A percentile compares a stretch with the other conserved stretches of the same genome.
These are phyloP conservation scores for Triops longicaudatus DNA, from an alignment of 1,140 invertebrate species.

Conservation along the genomic window DNA sequence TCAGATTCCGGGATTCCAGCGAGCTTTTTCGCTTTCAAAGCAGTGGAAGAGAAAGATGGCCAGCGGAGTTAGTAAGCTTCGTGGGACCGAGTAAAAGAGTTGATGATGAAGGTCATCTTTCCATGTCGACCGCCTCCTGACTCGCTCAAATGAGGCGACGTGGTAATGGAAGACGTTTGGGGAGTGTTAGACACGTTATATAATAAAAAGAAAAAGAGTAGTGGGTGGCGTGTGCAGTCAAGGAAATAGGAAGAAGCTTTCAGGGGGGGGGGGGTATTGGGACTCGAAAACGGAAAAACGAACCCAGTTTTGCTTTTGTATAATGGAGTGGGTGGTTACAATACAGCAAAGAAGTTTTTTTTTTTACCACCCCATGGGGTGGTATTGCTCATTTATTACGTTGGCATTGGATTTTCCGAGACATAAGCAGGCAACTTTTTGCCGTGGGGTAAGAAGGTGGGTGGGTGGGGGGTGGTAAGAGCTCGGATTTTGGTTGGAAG, in stretches of 20 bases:
- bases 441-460: no score
- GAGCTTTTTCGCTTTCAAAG: no score
- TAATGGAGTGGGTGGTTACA: neutral
- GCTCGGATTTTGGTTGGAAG: neutral
- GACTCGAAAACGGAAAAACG: neutral
- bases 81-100: conserved; percentile 4
- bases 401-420: conserved; percentile 2
- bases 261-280: neutral
- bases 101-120: conserved; percentile 15
- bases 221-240: conserved; percentile 13
- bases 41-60: neutral
- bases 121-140: conserved; percentile 13
- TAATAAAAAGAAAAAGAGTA: neutral
- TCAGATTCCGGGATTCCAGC: neutral
- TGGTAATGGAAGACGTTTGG: conserved; percentile 11
- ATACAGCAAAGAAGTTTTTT: neutral
- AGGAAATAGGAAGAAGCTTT: neutral
- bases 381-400: neutral
- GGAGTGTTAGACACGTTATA: neutral
- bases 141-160: conserved; percentile 13
- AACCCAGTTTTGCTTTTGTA: neutral
- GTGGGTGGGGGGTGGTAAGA: neutral
- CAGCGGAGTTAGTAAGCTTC: neutral
- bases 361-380: neutral
- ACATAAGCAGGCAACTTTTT: neutral